phyloP scores from a whole-genome alignment of 2,797 vertebrate species.

The Calcarius lapponicus region DNA sequence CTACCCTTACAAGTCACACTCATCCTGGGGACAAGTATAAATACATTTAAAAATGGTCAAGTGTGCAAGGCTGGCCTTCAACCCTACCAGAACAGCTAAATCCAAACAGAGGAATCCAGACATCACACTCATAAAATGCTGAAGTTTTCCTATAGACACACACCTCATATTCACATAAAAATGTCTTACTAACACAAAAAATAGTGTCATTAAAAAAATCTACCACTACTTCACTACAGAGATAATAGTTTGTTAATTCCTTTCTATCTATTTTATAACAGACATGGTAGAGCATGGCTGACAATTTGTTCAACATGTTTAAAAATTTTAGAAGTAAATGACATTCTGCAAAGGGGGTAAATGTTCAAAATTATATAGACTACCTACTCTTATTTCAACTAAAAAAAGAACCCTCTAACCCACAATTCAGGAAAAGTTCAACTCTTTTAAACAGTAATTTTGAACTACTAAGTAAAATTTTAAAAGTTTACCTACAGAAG shows the following conservation, averaged over 20 bases:
- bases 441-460: background rate
- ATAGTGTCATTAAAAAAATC: background rate
- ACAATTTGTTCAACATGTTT: background rate
- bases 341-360: background rate
- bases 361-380: background rate
- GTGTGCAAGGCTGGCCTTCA: background rate
- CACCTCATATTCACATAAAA: background rate
- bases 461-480: background rate
- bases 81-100: background rate
- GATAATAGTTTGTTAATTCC: background rate
- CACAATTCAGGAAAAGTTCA: background rate
- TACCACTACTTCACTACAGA: background rate
- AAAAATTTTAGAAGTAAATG: background rate
- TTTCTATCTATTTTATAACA: background rate
- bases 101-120: background rate
- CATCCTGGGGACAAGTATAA: background rate
- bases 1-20: background rate
- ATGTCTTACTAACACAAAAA: background rate
- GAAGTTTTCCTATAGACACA: background rate
- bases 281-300: background rate
- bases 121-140: background rate
- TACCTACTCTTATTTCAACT: background rate
- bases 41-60: background rate
- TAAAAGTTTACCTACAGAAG: background rate
- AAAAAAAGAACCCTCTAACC: background rate